Evolutionary conservation across 2,797 vertebrate species (phyloP).

Genomic region (Mormyrops boulengeri): DNA sequence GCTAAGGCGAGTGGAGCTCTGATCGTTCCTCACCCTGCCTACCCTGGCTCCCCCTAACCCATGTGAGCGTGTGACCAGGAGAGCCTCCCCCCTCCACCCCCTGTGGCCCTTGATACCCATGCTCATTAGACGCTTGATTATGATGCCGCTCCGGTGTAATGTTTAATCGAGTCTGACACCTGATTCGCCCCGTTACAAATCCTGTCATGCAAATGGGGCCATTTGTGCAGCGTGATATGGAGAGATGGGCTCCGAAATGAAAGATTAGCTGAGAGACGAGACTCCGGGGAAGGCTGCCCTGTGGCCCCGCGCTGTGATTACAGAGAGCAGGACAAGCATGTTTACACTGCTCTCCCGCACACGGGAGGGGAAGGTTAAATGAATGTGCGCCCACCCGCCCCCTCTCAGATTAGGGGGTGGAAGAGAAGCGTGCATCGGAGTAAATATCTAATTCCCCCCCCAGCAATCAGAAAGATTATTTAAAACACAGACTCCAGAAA

Average conservation of each 20-base stretch:
- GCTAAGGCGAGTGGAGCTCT: conserved; percentile 19
- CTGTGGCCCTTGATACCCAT: conserved; percentile 70
- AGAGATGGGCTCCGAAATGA: conserved; percentile 98
- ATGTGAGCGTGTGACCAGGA: conserved; percentile 33
- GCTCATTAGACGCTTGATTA: conserved; percentile 99
- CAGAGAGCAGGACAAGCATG: conserved; percentile 82
- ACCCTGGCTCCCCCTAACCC: background rate
- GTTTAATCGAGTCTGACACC: conserved; percentile 99
- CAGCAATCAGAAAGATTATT: conserved; percentile 44
- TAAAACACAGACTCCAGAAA: conserved; percentile 41
- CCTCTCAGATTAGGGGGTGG: conserved; percentile 17
- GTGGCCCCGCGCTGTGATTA: conserved; percentile 86
- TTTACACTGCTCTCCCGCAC: conserved; percentile 62
- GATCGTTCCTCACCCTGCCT: background rate
- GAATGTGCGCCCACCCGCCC: conserved; percentile 52
- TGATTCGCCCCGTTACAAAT: conserved; percentile 99
- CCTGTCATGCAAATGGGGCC: conserved; percentile 99
- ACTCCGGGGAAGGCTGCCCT: conserved; percentile 82
- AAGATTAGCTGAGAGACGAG: conserved; percentile 96
- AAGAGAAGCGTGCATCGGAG: conserved; percentile 28
- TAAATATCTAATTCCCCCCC: conserved; percentile 41
- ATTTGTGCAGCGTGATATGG: conserved; percentile 98
- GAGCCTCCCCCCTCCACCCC: conserved; percentile 60
- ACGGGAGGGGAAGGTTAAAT: conserved; percentile 76
- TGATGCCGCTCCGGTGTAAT: conserved; percentile 97